Evolutionary conservation across 2,113 vertebrate species (phyloP).

Genomic region (Seriola rivoliana): DNA sequence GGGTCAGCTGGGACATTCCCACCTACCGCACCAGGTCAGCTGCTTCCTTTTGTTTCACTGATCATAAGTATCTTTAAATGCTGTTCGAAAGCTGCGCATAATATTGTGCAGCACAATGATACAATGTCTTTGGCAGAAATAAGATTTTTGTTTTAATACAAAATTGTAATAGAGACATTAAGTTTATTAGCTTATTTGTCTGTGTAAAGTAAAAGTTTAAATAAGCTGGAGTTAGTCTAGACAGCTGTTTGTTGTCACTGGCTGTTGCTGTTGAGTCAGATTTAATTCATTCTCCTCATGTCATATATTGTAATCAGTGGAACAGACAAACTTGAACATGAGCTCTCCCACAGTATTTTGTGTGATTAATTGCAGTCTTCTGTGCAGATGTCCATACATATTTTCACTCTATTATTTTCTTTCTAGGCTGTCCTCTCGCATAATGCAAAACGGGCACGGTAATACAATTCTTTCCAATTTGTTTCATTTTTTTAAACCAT

Average conservation of each 20-base stretch:
- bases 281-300: conserved; percentile 5
- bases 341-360: not conserved
- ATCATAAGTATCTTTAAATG: not conserved
- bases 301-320: not conserved
- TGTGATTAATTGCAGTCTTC: not conserved
- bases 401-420: conserved; percentile 54
- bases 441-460: conserved; percentile 95
- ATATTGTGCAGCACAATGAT: not conserved
- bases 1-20: conserved; percentile 94
- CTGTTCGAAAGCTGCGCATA: not conserved
- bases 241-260: not conserved
- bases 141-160: not conserved
- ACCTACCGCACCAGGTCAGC: conserved; percentile 92
- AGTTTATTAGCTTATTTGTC: not conserved
- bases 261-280: not conserved
- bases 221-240: not conserved
- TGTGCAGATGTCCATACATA: not conserved
- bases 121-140: not conserved
- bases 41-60: not conserved
- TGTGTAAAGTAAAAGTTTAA: not conserved
- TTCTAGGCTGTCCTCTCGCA: conserved; percentile 93
- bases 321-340: not conserved
- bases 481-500: not conserved
- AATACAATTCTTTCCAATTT: conserved; percentile 71
- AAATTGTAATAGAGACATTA: not conserved